Base-by-base conservation (phyloP, 2,113 vertebrate species). In the Nesoenas mayeri region DNA sequence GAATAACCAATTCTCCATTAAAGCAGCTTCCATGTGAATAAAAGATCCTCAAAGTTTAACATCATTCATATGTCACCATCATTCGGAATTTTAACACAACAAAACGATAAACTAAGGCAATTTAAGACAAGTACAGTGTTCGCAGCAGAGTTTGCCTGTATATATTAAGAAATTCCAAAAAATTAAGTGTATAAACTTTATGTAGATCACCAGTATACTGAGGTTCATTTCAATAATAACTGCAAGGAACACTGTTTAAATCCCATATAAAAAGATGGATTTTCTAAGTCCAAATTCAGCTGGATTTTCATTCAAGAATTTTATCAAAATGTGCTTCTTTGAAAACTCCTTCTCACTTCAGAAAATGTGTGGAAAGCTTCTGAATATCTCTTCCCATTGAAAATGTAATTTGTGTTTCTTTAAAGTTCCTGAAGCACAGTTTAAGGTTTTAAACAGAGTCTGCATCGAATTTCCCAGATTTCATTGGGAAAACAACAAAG, bases 1-100 rank as follows among this genome's bases (percentile, higher is more conserved):
- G 79, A 90, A 95, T 80, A 91, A 90, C 71, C 85, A 60, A 78
- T 70, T 70, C 56, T 47, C 25, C 69, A 40, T 60, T 83, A 94
- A 93, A 93, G 29, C 56, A 92, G 22, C 22, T 84, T 96, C 47
- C 17, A 84, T 31, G 14, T 32, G 42, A 90, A 85, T 70, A 84
- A 73, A 91, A 88, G 31, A 32, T 73, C 47, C 20, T 53, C 47
- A 81, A 31, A 85, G 19, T 80, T 93, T 77, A 72, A 92, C n/a
- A 88, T 79, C 34, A 60, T 72, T 79, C 26, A 6, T 47, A 44
- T 47, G 34, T 71, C 82, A 88, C 8, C 6, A 53, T 73, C 22
- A 79, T 57, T 53, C 85, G 18, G 15, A 79, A 77, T 83, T 93
- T 92, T 65, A 86, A 72, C 80, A 34, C 4, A 29, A 73, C 21